Evolutionary conservation across 2,888 invertebrate genomes (phyloP).

Genomic region (Drosophila mimica): DNA sequence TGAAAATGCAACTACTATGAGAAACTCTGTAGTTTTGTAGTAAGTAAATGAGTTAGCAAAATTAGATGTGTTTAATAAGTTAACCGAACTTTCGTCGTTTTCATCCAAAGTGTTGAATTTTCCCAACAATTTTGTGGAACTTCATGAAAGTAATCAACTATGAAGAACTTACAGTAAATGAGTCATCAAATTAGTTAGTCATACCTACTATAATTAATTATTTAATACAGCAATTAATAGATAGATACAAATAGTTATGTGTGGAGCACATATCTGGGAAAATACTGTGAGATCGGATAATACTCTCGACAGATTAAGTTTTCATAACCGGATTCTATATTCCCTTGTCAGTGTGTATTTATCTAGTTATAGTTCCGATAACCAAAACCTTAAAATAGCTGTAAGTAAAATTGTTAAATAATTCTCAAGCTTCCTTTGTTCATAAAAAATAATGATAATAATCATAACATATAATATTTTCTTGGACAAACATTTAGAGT

Average conservation of each 20-base stretch:
- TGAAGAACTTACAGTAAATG: not conserved
- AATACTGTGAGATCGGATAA: not conserved
- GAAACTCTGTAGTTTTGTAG: not conserved
- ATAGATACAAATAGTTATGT: not conserved
- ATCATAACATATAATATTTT: not conserved
- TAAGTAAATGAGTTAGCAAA: not conserved
- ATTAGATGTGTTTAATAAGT: not conserved
- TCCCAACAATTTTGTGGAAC: not conserved
- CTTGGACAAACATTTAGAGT: conserved; percentile 33
- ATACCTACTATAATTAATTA: not conserved
- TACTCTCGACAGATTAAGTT: not conserved
- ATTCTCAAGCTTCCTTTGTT: too few species aligned
- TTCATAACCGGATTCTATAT: not conserved
- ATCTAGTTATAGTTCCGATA: too few species aligned
- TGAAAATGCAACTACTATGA: not conserved
- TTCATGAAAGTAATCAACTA: not conserved
- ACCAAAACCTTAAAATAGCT: too few species aligned
- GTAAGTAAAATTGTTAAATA: too few species aligned
- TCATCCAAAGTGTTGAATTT: not conserved
- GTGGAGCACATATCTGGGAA: not conserved
- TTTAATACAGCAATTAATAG: not conserved
- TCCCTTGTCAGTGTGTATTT: not conserved
- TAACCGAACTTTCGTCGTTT: not conserved
- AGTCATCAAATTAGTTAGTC: not conserved
- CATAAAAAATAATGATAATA: not conserved